Base-by-base conservation (phyloP, 2,113 vertebrate genomes). In the Pao palembangensis region DNA sequence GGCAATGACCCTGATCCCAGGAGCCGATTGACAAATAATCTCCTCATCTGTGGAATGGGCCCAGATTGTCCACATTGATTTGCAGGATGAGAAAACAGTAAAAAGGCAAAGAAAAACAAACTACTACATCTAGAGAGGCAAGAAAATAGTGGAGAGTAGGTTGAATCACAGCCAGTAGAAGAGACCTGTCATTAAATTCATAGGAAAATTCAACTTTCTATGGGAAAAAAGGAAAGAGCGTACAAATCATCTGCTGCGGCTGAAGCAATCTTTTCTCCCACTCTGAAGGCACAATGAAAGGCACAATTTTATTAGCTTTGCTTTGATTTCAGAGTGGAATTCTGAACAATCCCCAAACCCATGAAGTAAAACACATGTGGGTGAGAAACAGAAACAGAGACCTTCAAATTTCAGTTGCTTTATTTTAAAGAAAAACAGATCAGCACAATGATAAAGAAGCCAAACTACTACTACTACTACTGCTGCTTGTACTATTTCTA, bases 1-100 rank as follows among this genome's bases (percentile, higher is more conserved):
- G 64, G 61, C 63, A 68, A 11, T 73, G 78, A 85, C 75, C 80
- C 82, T 44, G 78, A 83, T 85, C 64, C 64, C 54, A n/a, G 62
- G 55, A 74, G 55, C 69, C 14, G 58, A 76, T 65, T 72, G 73
- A 85, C 73, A 71, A 62, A 67, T 64, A 54, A 67, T 54, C 61
- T 15, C 49, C 20, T 67, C 59, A 79, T 82, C 59, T 61, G 55
- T 1, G 12, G 52, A 56, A 68, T 13, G 7, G 17, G 60, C 80
- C 20, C 31, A 67, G 75, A 51, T 73, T 63, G 44, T 28, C 63
- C 6, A n/a, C 58, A 68, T 51, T 58, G 69, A 78, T 64, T 67
- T 5, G 21, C 42, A 38, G 50, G 52, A 73, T 53, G 63, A 49
- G 44, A 73, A 17, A 56, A 42, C 2, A 16, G 15, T 28, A 28